Percentiles rank a stretch among this genome's conserved stretches.
These are phyloP conservation scores for Helicoverpa armigera DNA, from an alignment of 1,140 invertebrate genomes.

Conservation along the genomic window DNA sequence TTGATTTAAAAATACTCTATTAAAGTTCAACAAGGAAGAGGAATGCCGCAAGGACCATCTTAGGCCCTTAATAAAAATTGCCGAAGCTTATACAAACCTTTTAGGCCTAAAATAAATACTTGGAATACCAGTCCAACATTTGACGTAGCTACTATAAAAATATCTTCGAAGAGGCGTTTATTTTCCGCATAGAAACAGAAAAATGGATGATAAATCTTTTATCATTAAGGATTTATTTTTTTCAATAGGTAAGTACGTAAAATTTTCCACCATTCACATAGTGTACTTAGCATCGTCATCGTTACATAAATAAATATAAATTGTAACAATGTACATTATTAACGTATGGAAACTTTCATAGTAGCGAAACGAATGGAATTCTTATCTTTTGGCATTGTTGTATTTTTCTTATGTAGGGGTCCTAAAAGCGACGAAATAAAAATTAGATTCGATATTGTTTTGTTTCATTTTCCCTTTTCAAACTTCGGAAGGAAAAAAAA, in stretches of 20 bases:
- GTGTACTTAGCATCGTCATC: slow-evolving; percentile 14
- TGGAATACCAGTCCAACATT: too few relatives aligned
- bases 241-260: background rate
- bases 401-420: slow-evolving; percentile 77
- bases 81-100: too few relatives aligned
- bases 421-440: slow-evolving; percentile 77
- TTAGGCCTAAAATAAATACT: too few relatives aligned
- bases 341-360: slow-evolving; percentile 40
- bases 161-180: too few relatives aligned
- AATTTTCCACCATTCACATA: background rate
- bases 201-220: too few relatives aligned
- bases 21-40: too few relatives aligned
- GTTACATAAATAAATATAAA: background rate
- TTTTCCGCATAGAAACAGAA: too few relatives aligned
- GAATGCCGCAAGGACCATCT: too few relatives aligned
- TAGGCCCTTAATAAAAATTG: too few relatives aligned
- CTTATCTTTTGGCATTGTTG: slow-evolving; percentile 62
- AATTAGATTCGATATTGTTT: slow-evolving; percentile 64
- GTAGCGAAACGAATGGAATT: slow-evolving; percentile 53
- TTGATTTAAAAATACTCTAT: background rate
- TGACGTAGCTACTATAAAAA: too few relatives aligned
- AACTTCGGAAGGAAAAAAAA: background rate
- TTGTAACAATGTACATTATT: slow-evolving; percentile 38
- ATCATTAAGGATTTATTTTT: too few relatives aligned
- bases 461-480: slow-evolving; percentile 30